Evolutionary conservation across 2,888 invertebrate species (phyloP).

Genomic region (Agonopterix subpropinquella): DNA sequence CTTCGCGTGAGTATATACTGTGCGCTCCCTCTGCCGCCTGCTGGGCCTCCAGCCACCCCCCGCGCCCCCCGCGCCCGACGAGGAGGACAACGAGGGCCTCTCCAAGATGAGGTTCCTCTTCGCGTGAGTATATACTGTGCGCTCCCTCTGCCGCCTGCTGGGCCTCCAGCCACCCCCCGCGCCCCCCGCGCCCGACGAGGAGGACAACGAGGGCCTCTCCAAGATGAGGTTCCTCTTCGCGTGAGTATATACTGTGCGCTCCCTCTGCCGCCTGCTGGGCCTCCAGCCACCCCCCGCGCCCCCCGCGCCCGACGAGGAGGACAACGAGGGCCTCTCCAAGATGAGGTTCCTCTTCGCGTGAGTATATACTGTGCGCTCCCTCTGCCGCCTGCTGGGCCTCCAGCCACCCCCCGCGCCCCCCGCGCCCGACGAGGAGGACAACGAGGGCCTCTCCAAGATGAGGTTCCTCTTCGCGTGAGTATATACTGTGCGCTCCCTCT

Average conservation of each 20-base stretch:
- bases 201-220: constrained; percentile 76
- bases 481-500: constrained; percentile 85
- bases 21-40: constrained; percentile 85
- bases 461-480: constrained; percentile 86
- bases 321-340: constrained; percentile 78
- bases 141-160: constrained; percentile 85
- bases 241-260: no score
- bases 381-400: constrained; percentile 85
- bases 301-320: constrained; percentile 57
- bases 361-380: constrained; percentile 82
- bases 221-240: constrained; percentile 86
- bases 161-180: constrained; percentile 73
- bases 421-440: constrained; percentile 63
- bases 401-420: constrained; percentile 62
- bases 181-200: constrained; percentile 50
- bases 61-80: constrained; percentile 46
- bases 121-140: no score
- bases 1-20: no score
- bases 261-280: constrained; percentile 85
- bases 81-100: constrained; percentile 75
- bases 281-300: constrained; percentile 66
- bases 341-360: constrained; percentile 85
- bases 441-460: constrained; percentile 78
- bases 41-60: constrained; percentile 78
- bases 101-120: constrained; percentile 85